phyloP scores from a whole-genome alignment of 2,888 invertebrate species.

The Melipona bicolor region DNA sequence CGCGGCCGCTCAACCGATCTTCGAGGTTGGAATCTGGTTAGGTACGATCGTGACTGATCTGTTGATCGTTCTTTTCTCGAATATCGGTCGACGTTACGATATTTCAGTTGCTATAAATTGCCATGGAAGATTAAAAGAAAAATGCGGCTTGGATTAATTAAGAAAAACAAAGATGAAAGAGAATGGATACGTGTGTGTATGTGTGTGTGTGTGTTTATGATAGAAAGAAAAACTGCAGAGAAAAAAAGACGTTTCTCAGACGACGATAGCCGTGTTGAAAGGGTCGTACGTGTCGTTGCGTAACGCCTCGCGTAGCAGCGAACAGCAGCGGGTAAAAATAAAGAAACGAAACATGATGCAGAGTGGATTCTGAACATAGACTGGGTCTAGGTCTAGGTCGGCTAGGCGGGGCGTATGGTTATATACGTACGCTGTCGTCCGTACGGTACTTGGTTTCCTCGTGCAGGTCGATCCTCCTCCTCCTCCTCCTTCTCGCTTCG shows the following conservation, averaged over 20 bases:
- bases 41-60: not conserved
- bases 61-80: not conserved
- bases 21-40: conserved; percentile 1
- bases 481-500: conserved; percentile 7
- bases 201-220: not conserved
- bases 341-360: conserved; percentile 69
- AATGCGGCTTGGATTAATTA: not conserved
- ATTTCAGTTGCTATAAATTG: conserved; percentile 19
- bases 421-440: conserved; percentile 49
- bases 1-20: conserved; percentile 13
- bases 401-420: conserved; percentile 64
- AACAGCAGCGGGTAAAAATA: conserved; percentile 73
- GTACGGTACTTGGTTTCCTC: conserved; percentile 48
- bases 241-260: not conserved
- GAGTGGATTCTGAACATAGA: conserved; percentile 74
- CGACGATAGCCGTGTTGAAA: not conserved
- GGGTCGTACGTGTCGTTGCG: conserved; percentile 55
- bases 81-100: not conserved
- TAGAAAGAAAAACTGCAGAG: conserved; percentile 14
- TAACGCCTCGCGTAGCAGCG: conserved; percentile 61
- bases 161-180: not conserved
- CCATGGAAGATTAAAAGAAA: no score
- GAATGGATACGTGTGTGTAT: not conserved
- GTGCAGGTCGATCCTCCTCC: conserved; percentile 18
- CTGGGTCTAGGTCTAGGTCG: conserved; percentile 82